Conservation (phyloP, 2,888 invertebrate genomes). For the Masnerella sp. region DNA sequence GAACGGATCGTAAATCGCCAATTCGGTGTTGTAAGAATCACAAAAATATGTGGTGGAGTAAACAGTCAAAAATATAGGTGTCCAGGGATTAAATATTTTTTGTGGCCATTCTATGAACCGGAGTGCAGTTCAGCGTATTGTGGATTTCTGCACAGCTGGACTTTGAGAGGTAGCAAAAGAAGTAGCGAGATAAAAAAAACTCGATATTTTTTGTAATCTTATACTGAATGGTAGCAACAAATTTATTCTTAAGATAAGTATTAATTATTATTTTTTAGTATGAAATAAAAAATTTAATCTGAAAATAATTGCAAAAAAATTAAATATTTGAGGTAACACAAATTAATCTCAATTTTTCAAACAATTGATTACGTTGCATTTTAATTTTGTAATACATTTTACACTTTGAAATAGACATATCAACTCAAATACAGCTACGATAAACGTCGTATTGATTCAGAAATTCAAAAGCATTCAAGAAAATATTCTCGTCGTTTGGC, state of each 20-base stretch:
- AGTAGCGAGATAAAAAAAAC: slow-evolving; percentile 68
- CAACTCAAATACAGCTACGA: neutral
- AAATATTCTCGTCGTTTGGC: slow-evolving; percentile 48
- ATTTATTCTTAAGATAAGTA: neutral
- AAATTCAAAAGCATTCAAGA: slow-evolving; percentile 23
- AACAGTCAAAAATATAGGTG: slow-evolving; percentile 74
- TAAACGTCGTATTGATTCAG: slow-evolving; percentile 3
- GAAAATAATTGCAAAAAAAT: neutral
- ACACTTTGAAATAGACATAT: neutral
- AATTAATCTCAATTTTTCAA: too few relatives aligned
- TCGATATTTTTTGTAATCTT: slow-evolving; percentile 51
- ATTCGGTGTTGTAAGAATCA: slow-evolving; percentile 57
- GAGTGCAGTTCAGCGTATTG: slow-evolving; percentile 72
- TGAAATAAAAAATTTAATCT: neutral
- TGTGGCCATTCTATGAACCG: slow-evolving; percentile 73
- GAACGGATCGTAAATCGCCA: slow-evolving; percentile 41
- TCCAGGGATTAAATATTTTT: slow-evolving; percentile 73
- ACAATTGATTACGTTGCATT: too few relatives aligned
- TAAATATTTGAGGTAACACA: neutral
- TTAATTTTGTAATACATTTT: too few relatives aligned
- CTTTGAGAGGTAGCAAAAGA: slow-evolving; percentile 68
- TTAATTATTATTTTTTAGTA: neutral
- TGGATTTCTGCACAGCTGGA: slow-evolving; percentile 64
- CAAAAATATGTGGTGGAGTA: slow-evolving; percentile 69
- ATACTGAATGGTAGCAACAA: neutral